Conservation (phyloP, 2,797 vertebrate species). For the Kryptopterus vitreolus region DNA sequence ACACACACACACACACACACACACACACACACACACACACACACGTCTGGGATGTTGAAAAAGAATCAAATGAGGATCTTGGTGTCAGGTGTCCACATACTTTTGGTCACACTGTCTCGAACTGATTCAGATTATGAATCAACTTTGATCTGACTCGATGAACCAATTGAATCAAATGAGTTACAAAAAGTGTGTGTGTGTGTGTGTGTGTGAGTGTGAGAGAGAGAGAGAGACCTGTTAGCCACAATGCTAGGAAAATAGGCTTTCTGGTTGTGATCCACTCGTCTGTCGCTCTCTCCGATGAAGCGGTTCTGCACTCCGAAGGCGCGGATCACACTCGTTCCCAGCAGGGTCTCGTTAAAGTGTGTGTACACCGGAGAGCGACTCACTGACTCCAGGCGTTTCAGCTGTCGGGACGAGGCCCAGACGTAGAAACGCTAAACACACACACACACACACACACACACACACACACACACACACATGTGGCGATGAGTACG, state of each 20-base stretch:
- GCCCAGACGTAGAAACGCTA: conserved; percentile 96
- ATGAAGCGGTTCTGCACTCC: conserved; percentile 88
- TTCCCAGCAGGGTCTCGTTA: conserved; percentile 89
- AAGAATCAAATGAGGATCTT: too few species aligned
- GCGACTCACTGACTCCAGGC: conserved; percentile 91
- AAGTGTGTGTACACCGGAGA: conserved; percentile 95
- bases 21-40: too few species aligned
- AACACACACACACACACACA: conserved; percentile 14
- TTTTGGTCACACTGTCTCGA: too few species aligned
- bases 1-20: too few species aligned
- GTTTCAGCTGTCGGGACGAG: conserved; percentile 91
- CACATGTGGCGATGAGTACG: not conserved
- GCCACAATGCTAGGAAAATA: conserved; percentile 93
- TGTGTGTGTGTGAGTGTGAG: not conserved
- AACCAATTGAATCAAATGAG: not conserved
- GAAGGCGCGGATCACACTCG: conserved; percentile 91
- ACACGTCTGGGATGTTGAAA: too few species aligned
- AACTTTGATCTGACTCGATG: too few species aligned
- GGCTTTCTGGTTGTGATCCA: conserved; percentile 94
- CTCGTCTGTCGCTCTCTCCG: conserved; percentile 80
- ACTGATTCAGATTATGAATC: not conserved
- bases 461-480: not conserved
- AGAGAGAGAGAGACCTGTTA: conserved; percentile 13
- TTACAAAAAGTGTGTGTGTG: not conserved
- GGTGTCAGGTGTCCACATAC: too few species aligned